A percentile compares a stretch with the other conserved stretches of the same genome.
phyloP scores from a whole-genome alignment of 2,113 vertebrate species.

The Seriola dumerili region DNA sequence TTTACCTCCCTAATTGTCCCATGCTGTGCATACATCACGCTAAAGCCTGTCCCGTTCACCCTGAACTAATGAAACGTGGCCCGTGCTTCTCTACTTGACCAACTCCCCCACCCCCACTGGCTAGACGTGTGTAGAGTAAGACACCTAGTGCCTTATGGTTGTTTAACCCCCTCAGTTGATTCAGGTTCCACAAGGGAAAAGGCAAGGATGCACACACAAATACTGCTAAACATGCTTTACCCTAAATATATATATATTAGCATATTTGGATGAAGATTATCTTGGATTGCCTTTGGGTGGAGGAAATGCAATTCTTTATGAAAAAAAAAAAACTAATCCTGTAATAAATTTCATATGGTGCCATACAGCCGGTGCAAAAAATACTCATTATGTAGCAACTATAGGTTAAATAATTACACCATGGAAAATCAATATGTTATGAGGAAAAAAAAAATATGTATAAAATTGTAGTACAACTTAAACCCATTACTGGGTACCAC shows the following conservation, averaged over 20 bases:
- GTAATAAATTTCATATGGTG: not conserved
- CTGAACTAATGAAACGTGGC: conserved; percentile 75
- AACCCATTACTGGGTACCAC: not conserved
- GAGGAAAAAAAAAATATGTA: not conserved
- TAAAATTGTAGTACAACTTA: not conserved
- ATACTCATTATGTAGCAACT: not conserved
- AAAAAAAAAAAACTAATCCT: not conserved
- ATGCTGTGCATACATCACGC: conserved; percentile 70
- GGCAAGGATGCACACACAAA: not conserved
- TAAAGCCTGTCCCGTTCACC: conserved; percentile 66
- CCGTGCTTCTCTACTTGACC: conserved; percentile 41
- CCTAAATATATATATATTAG: conserved; percentile 18
- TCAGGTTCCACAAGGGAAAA: not conserved
- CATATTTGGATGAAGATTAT: conserved; percentile 9
- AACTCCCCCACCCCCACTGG: conserved; percentile 28
- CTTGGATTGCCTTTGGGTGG: conserved; percentile 9
- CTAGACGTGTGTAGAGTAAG: conserved; percentile 34
- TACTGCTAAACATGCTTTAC: conserved; percentile 6
- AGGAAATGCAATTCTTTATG: conserved; percentile 11
- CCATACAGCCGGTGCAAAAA: not conserved
- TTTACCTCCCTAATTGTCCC: conserved; percentile 79
- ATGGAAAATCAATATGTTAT: not conserved
- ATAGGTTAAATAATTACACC: conserved; percentile 11
- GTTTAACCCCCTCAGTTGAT: conserved; percentile 54
- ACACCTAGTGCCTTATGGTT: conserved; percentile 23